A percentile compares a stretch with the other conserved stretches of the same genome.
Evolutionary conservation across 2,888 invertebrate genomes (phyloP).

Genomic region (Cryptocephalus primarius): DNA sequence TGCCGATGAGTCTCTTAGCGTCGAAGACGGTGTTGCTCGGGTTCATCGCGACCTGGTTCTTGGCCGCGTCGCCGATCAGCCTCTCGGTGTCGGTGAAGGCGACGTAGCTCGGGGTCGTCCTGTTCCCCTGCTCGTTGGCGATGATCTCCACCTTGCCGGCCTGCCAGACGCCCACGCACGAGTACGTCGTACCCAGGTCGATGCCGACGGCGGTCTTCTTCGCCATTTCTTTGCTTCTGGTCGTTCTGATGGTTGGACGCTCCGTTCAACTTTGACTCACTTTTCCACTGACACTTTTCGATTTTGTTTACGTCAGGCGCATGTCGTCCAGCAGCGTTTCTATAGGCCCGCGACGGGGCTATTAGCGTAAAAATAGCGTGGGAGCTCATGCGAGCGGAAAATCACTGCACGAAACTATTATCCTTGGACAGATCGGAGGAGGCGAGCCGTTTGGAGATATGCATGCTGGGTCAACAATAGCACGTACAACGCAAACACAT

Average conservation of each 20-base stretch:
- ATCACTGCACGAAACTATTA: too few relatives aligned
- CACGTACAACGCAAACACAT: too few relatives aligned
- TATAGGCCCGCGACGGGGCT: too few relatives aligned
- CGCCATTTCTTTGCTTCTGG: constrained; percentile 16
- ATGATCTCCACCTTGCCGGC: constrained; percentile 77
- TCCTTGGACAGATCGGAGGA: too few relatives aligned
- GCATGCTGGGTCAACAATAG: too few relatives aligned
- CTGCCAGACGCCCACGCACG: constrained; percentile 73
- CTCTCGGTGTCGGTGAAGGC: constrained; percentile 79
- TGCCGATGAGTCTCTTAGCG: constrained; percentile 51
- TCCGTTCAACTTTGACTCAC: constrained; percentile 10
- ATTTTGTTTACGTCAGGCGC: neutral
- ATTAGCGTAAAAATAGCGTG: too few relatives aligned
- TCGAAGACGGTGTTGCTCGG: constrained; percentile 55
- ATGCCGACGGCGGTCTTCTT: constrained; percentile 20
- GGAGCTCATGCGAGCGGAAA: too few relatives aligned
- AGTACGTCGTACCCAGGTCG: constrained; percentile 78
- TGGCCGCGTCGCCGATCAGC: constrained; percentile 75
- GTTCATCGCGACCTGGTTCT: constrained; percentile 68
- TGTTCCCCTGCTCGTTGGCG: constrained; percentile 79
- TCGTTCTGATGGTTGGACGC: constrained; percentile 4
- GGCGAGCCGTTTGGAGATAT: too few relatives aligned
- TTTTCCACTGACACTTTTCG: neutral
- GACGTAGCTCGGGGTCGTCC: constrained; percentile 78
- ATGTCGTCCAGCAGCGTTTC: neutral